Evolutionary conservation across 2,797 vertebrate genomes (phyloP), one percentile per base, ranked within the genome.

Genomic region (Rhynchotus rufescens): DNA sequence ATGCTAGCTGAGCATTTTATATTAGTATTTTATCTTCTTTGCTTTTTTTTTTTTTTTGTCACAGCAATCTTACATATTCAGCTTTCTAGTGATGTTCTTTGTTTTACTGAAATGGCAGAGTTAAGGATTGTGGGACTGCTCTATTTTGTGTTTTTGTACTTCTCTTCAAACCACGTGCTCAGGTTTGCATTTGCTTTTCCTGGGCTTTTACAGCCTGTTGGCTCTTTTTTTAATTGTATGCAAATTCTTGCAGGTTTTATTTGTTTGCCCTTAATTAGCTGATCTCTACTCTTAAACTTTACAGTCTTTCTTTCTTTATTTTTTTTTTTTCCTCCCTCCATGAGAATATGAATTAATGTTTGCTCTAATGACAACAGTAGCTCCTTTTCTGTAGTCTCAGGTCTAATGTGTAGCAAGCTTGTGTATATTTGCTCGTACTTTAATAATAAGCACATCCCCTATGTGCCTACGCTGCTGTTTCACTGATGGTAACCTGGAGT

Each of bases 401-500:
- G 85, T 91, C 94, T 86, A 72, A 85, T 92, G 66, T 80, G 74
- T 83, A 92, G 78, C 88, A 74, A 83, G 45, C 64, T 85, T 10
- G 28, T 69, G 79, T 61, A 42, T 64, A 47, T 93, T 87, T 90
- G 73, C 95, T 94, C 74, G 61, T 67, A 44, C 84, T 86, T 94
- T 86, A 93, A 91, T 94, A 94, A 87, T 49, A 90, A 74, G 72
- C 75, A 79, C 84, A 89, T 86, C 71, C 77, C 77, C 64, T 91
- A 26, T 78, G 75, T 80, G 89, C 42, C 69, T 51, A 2, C 69
- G 84, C 77, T 86, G 60, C 90, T 89, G 68, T 73, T 87, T 92
- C 90, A 75, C 80, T 67, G 61, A 60, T 32, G 71, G 88, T 20
- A 94, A 83, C 76, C 36, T 49, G 64, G 54, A 90, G 79, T 38